Percentiles rank a stretch among this genome's conserved stretches.
These are phyloP conservation scores for Hippocampus zosterae DNA, from an alignment of 2,113 vertebrate genomes.

Conservation along the genomic window DNA sequence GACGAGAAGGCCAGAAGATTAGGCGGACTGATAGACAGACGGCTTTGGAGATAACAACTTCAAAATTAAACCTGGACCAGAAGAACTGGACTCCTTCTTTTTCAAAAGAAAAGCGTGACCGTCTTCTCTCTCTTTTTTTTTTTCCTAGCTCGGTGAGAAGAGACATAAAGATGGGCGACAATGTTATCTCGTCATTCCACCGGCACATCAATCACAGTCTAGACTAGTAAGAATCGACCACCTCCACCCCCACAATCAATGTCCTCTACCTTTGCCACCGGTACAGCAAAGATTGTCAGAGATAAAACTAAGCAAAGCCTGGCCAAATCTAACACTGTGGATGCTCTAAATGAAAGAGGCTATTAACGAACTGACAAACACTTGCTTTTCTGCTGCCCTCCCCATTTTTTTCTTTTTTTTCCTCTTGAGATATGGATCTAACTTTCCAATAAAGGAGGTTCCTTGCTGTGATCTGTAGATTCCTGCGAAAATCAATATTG, in stretches of 20 bases:
- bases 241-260: slow-evolving; percentile 67
- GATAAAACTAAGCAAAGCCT: slow-evolving; percentile 53
- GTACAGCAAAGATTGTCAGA: slow-evolving; percentile 64
- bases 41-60: slow-evolving; percentile 64
- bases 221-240: slow-evolving; percentile 65
- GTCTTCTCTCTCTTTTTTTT: slow-evolving; percentile 45
- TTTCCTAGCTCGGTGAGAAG: slow-evolving; percentile 8
- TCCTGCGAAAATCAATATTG: not conserved
- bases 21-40: slow-evolving; percentile 56
- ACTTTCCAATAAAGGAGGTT: slow-evolving; percentile 11
- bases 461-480: slow-evolving; percentile 4
- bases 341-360: slow-evolving; percentile 55
- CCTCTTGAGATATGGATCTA: slow-evolving; percentile 18
- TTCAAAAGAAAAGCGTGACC: slow-evolving; percentile 51
- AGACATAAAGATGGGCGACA: slow-evolving; percentile 69
- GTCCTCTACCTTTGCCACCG: slow-evolving; percentile 59
- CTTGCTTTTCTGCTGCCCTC: slow-evolving; percentile 32
- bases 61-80: slow-evolving; percentile 57
- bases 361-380: slow-evolving; percentile 61
- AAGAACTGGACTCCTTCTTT: slow-evolving; percentile 22
- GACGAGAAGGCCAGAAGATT: slow-evolving; percentile 54
- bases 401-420: slow-evolving; percentile 27
- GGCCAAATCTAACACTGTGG: slow-evolving; percentile 39
- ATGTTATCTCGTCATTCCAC: slow-evolving; percentile 73
- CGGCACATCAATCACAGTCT: slow-evolving; percentile 68